Percentiles rank a stretch among this genome's conserved stretches.
Conservation (phyloP, 2,113 vertebrate genomes). For the Boulengeromyrus knoepffleri region DNA sequence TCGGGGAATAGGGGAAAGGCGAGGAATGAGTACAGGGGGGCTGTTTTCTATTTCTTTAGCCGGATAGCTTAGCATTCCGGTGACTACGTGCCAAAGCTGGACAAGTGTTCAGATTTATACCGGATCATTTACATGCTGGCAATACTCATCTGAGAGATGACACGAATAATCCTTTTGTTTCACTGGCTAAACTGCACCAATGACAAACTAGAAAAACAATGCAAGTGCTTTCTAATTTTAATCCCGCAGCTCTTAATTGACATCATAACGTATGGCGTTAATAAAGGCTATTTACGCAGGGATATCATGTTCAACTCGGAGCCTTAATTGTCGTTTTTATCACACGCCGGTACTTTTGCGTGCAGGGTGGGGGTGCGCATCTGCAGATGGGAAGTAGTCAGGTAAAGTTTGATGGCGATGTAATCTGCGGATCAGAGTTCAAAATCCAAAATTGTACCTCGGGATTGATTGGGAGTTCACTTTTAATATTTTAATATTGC, state of each 20-base stretch:
- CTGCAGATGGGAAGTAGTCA: not conserved
- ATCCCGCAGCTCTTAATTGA: not conserved
- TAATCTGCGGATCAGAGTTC: not conserved
- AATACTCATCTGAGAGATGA: not conserved
- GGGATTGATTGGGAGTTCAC: not conserved
- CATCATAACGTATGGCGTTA: not conserved
- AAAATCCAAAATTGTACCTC: not conserved
- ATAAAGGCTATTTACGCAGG: not conserved
- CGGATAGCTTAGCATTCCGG: not conserved
- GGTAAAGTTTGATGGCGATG: not conserved
- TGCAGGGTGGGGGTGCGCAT: not conserved
- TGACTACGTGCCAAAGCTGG: conserved; percentile 9
- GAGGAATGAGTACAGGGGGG: not conserved
- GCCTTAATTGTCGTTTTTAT: not conserved
- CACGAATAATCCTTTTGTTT: conserved; percentile 4
- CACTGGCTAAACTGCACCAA: not conserved
- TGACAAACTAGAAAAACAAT: not conserved
- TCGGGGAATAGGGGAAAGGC: not conserved
- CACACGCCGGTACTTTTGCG: not conserved
- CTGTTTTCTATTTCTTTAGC: not conserved
- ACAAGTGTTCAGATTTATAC: conserved; percentile 8
- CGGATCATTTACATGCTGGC: not conserved
- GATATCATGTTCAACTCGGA: not conserved
- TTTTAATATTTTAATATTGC: not conserved
- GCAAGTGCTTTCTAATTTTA: not conserved